Evolutionary conservation across 1,140 invertebrate genomes (phyloP).

Genomic region (Eueides isabella): DNA sequence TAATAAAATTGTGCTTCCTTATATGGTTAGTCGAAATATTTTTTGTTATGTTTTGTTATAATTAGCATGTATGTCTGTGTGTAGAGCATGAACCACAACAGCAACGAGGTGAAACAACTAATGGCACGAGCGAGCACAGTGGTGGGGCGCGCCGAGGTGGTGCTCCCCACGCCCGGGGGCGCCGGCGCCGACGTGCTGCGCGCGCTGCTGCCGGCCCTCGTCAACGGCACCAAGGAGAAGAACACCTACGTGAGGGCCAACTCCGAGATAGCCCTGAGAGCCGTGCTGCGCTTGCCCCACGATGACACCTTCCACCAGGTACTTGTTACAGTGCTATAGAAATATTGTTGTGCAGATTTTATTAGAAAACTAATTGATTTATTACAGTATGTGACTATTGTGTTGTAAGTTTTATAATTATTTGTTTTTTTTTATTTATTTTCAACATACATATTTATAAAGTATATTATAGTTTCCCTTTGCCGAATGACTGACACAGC

Average conservation of each 20-base stretch:
- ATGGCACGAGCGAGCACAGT: slow-evolving; percentile 95
- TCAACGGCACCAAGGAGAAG: slow-evolving; percentile 99
- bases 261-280: slow-evolving; percentile 95
- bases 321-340: background rate
- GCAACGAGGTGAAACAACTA: slow-evolving; percentile 97
- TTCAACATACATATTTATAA: too few species aligned
- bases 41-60: background rate
- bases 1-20: too few species aligned
- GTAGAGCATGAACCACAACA: slow-evolving; percentile 95
- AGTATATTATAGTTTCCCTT: too few species aligned
- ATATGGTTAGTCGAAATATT: too few species aligned
- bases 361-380: too few species aligned
- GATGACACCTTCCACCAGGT: slow-evolving; percentile 91
- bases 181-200: slow-evolving; percentile 89
- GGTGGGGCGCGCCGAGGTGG: slow-evolving; percentile 88
- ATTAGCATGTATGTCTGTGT: background rate
- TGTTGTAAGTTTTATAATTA: too few species aligned
- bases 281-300: slow-evolving; percentile 90
- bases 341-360: too few species aligned
- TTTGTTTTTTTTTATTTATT: too few species aligned
- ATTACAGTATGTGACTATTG: too few species aligned
- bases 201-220: slow-evolving; percentile 92
- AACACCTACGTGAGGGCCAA: slow-evolving; percentile 97
- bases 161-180: slow-evolving; percentile 86
- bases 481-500: too few species aligned